phyloP scores from a whole-genome alignment of 2,888 invertebrate species.

The Tinea trinotella region DNA sequence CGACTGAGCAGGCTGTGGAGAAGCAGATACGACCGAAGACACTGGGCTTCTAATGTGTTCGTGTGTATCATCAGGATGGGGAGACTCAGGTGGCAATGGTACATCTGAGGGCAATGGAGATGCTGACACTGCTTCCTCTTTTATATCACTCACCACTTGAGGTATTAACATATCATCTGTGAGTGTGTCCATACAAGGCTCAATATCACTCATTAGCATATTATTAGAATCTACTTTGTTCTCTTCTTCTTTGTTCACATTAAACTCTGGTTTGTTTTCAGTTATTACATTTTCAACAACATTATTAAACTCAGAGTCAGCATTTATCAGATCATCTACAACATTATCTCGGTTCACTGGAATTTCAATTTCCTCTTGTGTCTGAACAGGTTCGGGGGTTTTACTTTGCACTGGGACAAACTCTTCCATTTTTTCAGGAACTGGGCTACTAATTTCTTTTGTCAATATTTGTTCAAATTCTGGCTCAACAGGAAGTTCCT shows the following conservation, averaged over 20 bases:
- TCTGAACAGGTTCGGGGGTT: slow-evolving; percentile 5
- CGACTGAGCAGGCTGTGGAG: slow-evolving; percentile 19
- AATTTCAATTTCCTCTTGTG: no score
- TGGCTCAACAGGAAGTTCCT: slow-evolving; percentile 7
- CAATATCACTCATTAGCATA: neutral
- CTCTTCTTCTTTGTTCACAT: neutral
- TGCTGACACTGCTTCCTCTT: slow-evolving; percentile 25
- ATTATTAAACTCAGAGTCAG: neutral
- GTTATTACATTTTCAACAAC: neutral
- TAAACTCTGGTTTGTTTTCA: neutral
- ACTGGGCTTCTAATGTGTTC: slow-evolving; percentile 26
- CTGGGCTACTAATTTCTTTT: neutral
- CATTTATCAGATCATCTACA: neutral
- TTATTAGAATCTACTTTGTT: neutral
- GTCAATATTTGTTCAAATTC: neutral
- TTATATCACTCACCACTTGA: neutral
- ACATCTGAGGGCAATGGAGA: slow-evolving; percentile 27
- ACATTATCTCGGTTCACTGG: neutral
- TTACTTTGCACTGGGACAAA: neutral
- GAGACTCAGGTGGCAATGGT: slow-evolving; percentile 24
- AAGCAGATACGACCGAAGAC: slow-evolving; percentile 29
- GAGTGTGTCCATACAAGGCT: neutral
- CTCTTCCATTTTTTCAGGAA: neutral
- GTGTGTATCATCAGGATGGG: slow-evolving; percentile 10
- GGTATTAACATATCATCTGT: neutral